These are phyloP conservation scores for Fukomys damarensis DNA, from an alignment of 2,113 vertebrate genomes.

Conservation along the genomic window DNA sequence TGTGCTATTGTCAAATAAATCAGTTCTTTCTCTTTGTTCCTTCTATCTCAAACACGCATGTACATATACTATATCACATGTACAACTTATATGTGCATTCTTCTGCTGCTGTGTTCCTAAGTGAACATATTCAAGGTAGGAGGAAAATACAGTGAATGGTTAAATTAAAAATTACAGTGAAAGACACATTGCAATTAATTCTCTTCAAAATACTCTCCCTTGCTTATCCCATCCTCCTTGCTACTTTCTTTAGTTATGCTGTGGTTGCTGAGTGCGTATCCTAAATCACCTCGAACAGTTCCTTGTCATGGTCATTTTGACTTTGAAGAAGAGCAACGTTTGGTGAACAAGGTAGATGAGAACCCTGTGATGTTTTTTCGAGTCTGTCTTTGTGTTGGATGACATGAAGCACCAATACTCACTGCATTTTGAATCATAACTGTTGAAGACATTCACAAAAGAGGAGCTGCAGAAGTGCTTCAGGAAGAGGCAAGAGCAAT, in stretches of 20 bases:
- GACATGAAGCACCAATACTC: neutral
- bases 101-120: conserved; percentile 5
- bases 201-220: neutral
- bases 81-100: neutral
- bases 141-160: neutral
- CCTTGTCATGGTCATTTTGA: neutral
- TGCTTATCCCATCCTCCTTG: neutral
- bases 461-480: neutral
- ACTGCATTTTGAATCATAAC: neutral
- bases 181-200: neutral
- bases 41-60: neutral
- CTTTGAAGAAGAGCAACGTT: neutral
- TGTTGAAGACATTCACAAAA: neutral
- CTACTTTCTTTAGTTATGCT: neutral
- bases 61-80: neutral
- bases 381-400: neutral
- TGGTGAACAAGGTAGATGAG: neutral
- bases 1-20: conserved; percentile 23
- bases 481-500: neutral
- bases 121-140: neutral
- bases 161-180: neutral
- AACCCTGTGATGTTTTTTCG: neutral
- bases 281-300: neutral
- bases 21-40: neutral
- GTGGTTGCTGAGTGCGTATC: neutral